Evolutionary conservation across 2,888 invertebrate species (phyloP).

Genomic region (Lysandra coridon): DNA sequence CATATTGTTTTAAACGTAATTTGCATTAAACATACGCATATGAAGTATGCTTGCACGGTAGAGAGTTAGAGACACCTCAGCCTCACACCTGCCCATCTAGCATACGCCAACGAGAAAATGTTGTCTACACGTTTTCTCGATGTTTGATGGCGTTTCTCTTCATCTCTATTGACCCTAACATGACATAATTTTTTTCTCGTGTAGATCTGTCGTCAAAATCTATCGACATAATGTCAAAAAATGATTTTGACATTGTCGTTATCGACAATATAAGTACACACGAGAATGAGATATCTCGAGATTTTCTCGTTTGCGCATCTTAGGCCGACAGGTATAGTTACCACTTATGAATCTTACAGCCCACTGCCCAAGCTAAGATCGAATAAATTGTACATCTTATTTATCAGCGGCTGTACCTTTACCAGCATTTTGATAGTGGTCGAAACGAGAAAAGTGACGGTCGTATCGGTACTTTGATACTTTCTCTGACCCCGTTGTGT

Average conservation of each 20-base stretch:
- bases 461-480: slow-evolving; percentile 24
- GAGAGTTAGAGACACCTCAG: neutral
- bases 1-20: neutral
- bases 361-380: neutral
- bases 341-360: neutral
- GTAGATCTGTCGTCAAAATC: too few species aligned
- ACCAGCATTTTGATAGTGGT: slow-evolving; percentile 7
- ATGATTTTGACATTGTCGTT: too few species aligned
- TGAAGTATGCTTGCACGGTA: neutral
- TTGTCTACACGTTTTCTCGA: too few species aligned
- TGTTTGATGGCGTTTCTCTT: too few species aligned
- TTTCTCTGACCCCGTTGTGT: slow-evolving; percentile 31
- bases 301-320: too few species aligned
- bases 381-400: neutral
- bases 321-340: neutral
- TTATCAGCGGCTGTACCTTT: neutral
- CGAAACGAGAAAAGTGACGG: neutral
- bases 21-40: neutral
- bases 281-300: too few species aligned
- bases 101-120: too few species aligned
- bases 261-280: too few species aligned
- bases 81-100: too few species aligned
- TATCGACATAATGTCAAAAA: too few species aligned
- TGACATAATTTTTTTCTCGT: too few species aligned
- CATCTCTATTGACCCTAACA: too few species aligned